These are phyloP conservation scores for Lutjanus argentimaculatus DNA, from an alignment of 2,797 vertebrate genomes.

Conservation along the genomic window DNA sequence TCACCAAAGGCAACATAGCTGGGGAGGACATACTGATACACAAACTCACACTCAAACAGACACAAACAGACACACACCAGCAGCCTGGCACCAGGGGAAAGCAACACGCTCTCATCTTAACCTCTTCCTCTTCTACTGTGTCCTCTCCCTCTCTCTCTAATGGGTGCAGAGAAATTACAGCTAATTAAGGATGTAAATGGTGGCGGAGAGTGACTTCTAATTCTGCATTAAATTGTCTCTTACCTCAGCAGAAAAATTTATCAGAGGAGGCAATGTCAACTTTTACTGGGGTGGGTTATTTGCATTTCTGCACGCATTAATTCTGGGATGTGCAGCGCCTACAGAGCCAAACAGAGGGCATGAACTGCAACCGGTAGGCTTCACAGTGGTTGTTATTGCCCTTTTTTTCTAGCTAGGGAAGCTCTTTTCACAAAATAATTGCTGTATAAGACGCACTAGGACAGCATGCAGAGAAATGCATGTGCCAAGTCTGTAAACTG, in stretches of 20 bases:
- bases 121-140: constrained; percentile 61
- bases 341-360: constrained; percentile 63
- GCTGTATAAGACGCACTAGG: constrained; percentile 29
- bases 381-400: constrained; percentile 41
- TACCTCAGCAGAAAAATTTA: constrained; percentile 94
- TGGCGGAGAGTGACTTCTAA: constrained; percentile 90
- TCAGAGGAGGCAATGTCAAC: constrained; percentile 91
- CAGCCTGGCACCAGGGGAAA: constrained; percentile 35
- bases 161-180: constrained; percentile 91
- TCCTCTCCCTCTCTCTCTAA: constrained; percentile 80
- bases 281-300: constrained; percentile 86
- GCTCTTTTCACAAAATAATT: constrained; percentile 56
- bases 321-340: constrained; percentile 69
- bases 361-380: constrained; percentile 46
- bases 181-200: constrained; percentile 95
- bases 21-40: constrained; percentile 60
- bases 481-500: constrained; percentile 41
- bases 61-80: constrained; percentile 45
- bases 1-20: constrained; percentile 75
- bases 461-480: constrained; percentile 39
- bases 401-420: constrained; percentile 39
- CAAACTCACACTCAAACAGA: constrained; percentile 48
- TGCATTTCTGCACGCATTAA: constrained; percentile 84
- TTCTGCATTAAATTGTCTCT: constrained; percentile 93
- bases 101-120: constrained; percentile 70